Percentiles rank a stretch among this genome's conserved stretches.
Evolutionary conservation across 2,888 invertebrate species (phyloP).

Genomic region (Heliconius sara): DNA sequence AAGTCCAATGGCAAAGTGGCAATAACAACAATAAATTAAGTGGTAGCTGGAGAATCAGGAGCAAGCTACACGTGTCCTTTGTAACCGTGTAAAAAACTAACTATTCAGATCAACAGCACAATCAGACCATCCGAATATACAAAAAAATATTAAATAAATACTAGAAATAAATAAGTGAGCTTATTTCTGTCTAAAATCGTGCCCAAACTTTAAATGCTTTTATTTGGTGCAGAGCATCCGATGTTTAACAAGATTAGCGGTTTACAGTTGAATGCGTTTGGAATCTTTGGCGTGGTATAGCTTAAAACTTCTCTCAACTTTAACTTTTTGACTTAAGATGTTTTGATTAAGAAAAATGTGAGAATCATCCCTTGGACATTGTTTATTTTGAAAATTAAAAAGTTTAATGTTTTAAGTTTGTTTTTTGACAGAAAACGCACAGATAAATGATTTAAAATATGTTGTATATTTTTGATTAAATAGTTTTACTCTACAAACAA

Average conservation of each 20-base stretch:
- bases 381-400: constrained; percentile 5
- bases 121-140: too few relatives aligned
- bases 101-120: too few relatives aligned
- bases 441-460: too few relatives aligned
- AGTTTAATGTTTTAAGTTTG: background rate
- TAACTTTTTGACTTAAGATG: constrained; percentile 17
- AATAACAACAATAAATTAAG: too few relatives aligned
- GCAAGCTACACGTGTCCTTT: too few relatives aligned
- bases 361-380: constrained; percentile 29
- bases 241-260: constrained; percentile 36
- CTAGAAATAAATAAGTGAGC: background rate
- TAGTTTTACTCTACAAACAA: too few relatives aligned
- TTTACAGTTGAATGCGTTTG: constrained; percentile 36
- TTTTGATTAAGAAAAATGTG: constrained; percentile 29
- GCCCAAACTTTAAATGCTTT: constrained; percentile 6
- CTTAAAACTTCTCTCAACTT: constrained; percentile 35
- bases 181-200: constrained; percentile 25
- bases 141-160: background rate
- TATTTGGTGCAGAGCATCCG: constrained; percentile 27
- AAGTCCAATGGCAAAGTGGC: too few relatives aligned
- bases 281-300: constrained; percentile 30
- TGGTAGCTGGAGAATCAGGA: too few relatives aligned
- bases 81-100: too few relatives aligned
- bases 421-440: background rate
- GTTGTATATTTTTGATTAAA: too few relatives aligned